Evolutionary conservation across 2,888 invertebrate species (phyloP), one percentile per base, ranked within the genome.

Genomic region (Rosalia funebris): DNA sequence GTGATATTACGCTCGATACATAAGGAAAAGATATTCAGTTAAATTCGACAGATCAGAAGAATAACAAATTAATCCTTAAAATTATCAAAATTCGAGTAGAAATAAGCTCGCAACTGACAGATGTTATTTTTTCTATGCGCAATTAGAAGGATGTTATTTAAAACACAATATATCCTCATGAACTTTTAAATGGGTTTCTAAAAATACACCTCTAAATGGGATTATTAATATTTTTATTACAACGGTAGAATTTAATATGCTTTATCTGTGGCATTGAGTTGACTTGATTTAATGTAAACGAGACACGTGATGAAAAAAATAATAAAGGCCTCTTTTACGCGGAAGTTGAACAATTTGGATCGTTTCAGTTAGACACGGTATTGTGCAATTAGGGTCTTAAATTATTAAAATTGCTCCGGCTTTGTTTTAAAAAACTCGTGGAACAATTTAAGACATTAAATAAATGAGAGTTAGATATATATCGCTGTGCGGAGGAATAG

Each of bases 301-400:
- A 46, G 39, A 39, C 45, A 34, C 11, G 20, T 15, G 46, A 48
- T 47, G 39, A 55, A 46, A 60, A 60, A 63, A 53, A 41, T 46
- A 63, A 63, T 63, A 66, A 64, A 63, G 62, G 62, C 44, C 60
- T 63, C 62, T 64, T 67, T 71, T 69, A 70, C 66, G 62, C 72
- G 72, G 72, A 72, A 73, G 69, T 68, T 62, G 68, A 66, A 63
- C 69, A 69, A 71, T 72, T 71, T 69, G 68, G 62, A 68, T 70
- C 64, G 70, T 69, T 69, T 57, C 55, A 60, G 62, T 68, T 66
- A 65, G 69, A 71, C 73, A 74, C 71, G 73, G 72, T 72, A 73
- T 73, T 67, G 59, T 57, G 71, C 70, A 61, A 73, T 74, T 74
- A 73, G 62, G 65, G 58, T 53, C 57, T 52, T 41, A 63, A 68